These are phyloP conservation scores for Sarcoramphus papa DNA, from an alignment of 2,797 vertebrate genomes.

Conservation along the genomic window DNA sequence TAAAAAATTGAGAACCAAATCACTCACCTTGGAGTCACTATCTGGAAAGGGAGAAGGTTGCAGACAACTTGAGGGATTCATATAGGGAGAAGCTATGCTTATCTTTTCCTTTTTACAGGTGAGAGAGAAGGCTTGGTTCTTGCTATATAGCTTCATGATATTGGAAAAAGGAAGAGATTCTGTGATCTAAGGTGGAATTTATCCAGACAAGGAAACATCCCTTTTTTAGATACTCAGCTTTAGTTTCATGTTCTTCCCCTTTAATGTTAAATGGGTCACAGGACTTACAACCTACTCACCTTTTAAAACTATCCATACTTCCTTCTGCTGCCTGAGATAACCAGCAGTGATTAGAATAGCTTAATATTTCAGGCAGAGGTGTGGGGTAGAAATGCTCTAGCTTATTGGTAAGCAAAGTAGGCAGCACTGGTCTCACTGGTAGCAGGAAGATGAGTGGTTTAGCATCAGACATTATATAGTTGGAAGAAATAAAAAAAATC, in stretches of 20 bases:
- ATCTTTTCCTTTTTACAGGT: neutral
- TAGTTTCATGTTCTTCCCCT: neutral
- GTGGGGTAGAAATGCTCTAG: neutral
- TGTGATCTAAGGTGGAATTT: neutral
- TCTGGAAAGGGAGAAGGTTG: neutral
- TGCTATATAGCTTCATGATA: neutral
- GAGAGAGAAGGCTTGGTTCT: neutral
- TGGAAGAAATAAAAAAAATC: conserved; percentile 66
- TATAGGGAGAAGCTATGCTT: neutral
- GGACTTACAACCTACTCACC: neutral
- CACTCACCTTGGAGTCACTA: neutral
- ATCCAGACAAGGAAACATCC: neutral
- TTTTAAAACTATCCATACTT: neutral
- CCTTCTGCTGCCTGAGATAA: neutral
- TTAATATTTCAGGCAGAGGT: neutral
- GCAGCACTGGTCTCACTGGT: conserved; percentile 10
- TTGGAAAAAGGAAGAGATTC: neutral
- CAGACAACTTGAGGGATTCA: neutral
- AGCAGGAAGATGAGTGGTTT: conserved; percentile 48
- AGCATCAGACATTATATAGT: conserved; percentile 62
- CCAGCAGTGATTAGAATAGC: neutral
- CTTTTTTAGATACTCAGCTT: neutral
- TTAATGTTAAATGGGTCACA: conserved; percentile 13
- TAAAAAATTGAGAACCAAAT: neutral
- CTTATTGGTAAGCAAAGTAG: conserved; percentile 36